Evolutionary conservation across 2,113 vertebrate genomes (phyloP).

Genomic region (Cephalopholis sonnerati): DNA sequence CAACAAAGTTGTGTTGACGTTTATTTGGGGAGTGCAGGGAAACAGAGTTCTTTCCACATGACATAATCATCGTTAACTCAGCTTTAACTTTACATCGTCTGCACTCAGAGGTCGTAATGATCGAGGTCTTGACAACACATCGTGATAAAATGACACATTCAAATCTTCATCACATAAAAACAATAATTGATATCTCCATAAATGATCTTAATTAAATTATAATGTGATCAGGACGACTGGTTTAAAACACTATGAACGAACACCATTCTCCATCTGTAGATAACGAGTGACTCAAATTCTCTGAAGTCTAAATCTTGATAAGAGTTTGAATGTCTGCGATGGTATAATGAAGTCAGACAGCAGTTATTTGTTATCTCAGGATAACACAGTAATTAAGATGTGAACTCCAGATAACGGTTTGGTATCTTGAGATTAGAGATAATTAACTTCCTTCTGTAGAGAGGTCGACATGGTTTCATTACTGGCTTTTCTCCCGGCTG

Average conservation of each 20-base stretch:
- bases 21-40: too few relatives aligned
- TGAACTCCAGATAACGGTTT: conserved; percentile 20
- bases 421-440: conserved; percentile 28
- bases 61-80: too few relatives aligned
- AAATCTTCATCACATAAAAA: neutral
- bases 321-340: conserved; percentile 3
- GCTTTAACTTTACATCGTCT: too few relatives aligned
- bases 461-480: conserved; percentile 6
- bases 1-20: too few relatives aligned
- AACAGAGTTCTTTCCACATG: too few relatives aligned
- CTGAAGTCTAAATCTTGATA: neutral
- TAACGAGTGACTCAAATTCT: neutral
- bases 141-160: conserved; percentile 29
- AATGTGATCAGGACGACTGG: neutral
- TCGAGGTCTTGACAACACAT: conserved; percentile 1
- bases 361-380: conserved; percentile 19
- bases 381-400: conserved; percentile 50
- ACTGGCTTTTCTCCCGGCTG: neutral
- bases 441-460: conserved; percentile 32
- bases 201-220: neutral
- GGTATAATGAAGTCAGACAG: conserved; percentile 21
- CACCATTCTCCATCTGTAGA: too few relatives aligned
- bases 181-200: neutral
- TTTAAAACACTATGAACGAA: neutral
- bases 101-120: neutral